Percentiles rank a stretch among this genome's conserved stretches.
These are phyloP conservation scores for Eptatretus burgeri DNA, from an alignment of 2,113 vertebrate genomes.

Conservation along the genomic window DNA sequence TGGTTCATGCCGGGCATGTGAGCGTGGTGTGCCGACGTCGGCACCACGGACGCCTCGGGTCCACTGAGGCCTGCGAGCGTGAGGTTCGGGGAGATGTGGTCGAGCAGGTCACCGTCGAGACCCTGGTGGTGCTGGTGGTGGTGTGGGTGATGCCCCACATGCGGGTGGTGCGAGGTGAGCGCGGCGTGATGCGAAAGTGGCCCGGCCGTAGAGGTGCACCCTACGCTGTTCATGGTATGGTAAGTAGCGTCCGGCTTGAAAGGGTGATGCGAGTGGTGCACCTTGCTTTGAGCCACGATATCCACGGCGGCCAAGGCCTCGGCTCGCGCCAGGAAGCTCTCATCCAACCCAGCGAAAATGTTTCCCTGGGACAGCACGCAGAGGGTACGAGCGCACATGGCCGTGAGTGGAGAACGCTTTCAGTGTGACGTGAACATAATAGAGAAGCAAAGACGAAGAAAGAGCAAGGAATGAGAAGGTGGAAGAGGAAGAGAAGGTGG, in stretches of 20 bases:
- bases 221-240: constrained; percentile 74
- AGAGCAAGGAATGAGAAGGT: too few relatives aligned
- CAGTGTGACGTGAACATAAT: too few relatives aligned
- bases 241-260: constrained; percentile 75
- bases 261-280: constrained; percentile 69
- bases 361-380: constrained; percentile 26
- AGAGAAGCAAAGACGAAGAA: too few relatives aligned
- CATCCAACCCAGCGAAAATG: constrained; percentile 64
- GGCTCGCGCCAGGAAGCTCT: constrained; percentile 45
- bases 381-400: too few relatives aligned
- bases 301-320: constrained; percentile 69
- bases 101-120: constrained; percentile 47
- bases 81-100: constrained; percentile 52
- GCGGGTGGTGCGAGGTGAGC: constrained; percentile 37
- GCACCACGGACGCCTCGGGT: constrained; percentile 37
- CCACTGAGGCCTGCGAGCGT: constrained; percentile 47
- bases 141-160: constrained; percentile 59
- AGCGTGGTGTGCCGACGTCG: constrained; percentile 34
- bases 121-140: constrained; percentile 34
- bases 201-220: constrained; percentile 46
- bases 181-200: constrained; percentile 61
- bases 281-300: constrained; percentile 52
- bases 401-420: too few relatives aligned
- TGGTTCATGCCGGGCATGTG: constrained; percentile 81
- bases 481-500: too few relatives aligned